Conservation (phyloP, 2,113 vertebrate species). For the Mustela lutreola region DNA sequence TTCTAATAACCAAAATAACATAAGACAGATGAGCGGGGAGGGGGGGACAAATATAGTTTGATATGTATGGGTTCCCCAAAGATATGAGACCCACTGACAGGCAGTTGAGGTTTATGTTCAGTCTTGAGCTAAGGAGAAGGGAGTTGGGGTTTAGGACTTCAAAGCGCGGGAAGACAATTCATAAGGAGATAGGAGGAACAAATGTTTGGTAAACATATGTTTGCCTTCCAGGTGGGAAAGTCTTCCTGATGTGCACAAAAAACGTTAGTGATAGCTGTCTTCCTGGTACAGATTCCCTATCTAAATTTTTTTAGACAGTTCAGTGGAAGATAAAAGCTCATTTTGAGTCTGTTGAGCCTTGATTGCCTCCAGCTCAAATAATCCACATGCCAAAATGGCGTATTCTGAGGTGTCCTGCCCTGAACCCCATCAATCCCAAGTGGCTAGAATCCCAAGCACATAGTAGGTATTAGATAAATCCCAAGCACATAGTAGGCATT, state of each 20-base stretch:
- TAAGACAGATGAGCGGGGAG: background rate
- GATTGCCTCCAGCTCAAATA: background rate
- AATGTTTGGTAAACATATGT: background rate
- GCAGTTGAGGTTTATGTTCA: background rate
- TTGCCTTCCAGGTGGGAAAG: background rate
- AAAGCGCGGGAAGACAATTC: background rate
- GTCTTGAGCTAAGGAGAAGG: background rate
- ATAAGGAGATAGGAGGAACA: background rate
- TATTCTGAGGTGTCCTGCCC: background rate
- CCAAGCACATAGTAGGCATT: background rate
- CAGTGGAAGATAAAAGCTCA: background rate
- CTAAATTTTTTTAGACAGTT: background rate
- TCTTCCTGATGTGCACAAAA: background rate
- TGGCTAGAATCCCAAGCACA: background rate
- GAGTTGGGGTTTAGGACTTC: background rate
- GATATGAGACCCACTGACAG: background rate
- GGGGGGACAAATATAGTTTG: background rate
- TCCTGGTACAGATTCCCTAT: background rate
- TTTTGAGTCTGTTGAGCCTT: background rate
- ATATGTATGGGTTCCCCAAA: background rate
- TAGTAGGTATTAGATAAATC: background rate
- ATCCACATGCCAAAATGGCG: background rate
- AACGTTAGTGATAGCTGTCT: background rate
- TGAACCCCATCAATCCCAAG: background rate
- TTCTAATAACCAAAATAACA: background rate